Conservation (phyloP, 1,140 invertebrate genomes). For the Drosophila prosaltans region DNA sequence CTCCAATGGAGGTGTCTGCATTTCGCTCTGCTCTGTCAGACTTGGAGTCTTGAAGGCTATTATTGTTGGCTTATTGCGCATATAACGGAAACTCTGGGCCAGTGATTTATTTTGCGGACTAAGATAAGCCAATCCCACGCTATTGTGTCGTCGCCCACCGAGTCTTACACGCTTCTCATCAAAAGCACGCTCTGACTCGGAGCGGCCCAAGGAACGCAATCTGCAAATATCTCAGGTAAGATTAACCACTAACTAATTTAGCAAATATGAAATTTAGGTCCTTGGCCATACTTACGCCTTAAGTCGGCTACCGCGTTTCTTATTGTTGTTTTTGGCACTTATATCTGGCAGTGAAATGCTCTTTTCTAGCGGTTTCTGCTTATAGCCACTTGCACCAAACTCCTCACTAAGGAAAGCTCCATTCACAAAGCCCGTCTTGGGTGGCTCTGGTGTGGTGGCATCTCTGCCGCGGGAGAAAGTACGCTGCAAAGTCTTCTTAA, state of each 20-base stretch:
- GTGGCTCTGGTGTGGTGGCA: slow-evolving; percentile 66
- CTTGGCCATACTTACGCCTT: slow-evolving; percentile 85
- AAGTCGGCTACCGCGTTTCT: slow-evolving; percentile 87
- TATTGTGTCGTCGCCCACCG: slow-evolving; percentile 85
- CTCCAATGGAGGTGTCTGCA: slow-evolving; percentile 62
- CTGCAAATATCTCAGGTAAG: slow-evolving; percentile 43
- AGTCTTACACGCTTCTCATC: slow-evolving; percentile 87
- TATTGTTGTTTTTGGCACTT: slow-evolving; percentile 86
- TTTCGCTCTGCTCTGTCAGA: slow-evolving; percentile 86
- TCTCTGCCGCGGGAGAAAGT: slow-evolving; percentile 84
- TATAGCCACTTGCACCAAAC: slow-evolving; percentile 23
- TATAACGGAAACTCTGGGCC: slow-evolving; percentile 92
- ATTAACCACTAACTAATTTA: not conserved
- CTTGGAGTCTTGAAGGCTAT: slow-evolving; percentile 92
- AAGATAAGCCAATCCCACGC: slow-evolving; percentile 87
- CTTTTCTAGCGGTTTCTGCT: slow-evolving; percentile 87
- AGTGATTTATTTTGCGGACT: slow-evolving; percentile 90
- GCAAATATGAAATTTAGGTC: no score
- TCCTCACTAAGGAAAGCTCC: slow-evolving; percentile 85
- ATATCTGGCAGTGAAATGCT: slow-evolving; percentile 93
- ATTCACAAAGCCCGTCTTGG: slow-evolving; percentile 84
- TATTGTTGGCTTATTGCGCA: slow-evolving; percentile 93
- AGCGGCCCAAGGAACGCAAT: slow-evolving; percentile 88
- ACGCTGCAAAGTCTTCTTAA: slow-evolving; percentile 84
- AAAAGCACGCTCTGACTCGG: slow-evolving; percentile 90